Conservation (phyloP, 2,113 vertebrate genomes). For the Halcyon senegalensis region DNA sequence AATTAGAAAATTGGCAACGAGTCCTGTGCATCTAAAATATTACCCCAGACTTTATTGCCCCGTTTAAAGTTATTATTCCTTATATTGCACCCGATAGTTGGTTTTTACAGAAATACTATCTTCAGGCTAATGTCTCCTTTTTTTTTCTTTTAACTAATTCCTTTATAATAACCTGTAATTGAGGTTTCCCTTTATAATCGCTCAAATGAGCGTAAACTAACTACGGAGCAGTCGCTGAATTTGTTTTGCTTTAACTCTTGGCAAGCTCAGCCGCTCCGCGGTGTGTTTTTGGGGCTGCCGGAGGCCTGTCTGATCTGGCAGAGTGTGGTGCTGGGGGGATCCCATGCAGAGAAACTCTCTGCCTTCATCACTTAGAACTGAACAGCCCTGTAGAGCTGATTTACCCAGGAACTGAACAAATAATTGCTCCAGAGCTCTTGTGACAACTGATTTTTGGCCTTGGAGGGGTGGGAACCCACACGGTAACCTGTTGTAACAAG, state of each 20-base stretch:
- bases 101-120: neutral
- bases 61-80: neutral
- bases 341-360: neutral
- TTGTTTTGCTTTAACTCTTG: neutral
- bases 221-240: neutral
- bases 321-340: neutral
- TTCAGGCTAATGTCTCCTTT: neutral
- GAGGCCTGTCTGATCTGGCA: neutral
- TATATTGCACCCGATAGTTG: neutral
- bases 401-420: neutral
- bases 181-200: neutral
- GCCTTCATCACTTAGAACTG: accelerated
- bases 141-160: neutral
- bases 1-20: neutral
- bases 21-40: neutral
- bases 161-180: neutral
- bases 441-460: neutral
- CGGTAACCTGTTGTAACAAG: neutral
- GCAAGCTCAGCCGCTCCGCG: neutral
- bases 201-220: neutral
- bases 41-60: neutral
- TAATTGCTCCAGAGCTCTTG: neutral
- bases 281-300: neutral
- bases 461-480: neutral
- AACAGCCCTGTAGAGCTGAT: accelerated